Evolutionary conservation across 2,888 invertebrate genomes (phyloP).

Genomic region (Cataglyphis rosenhaueri): DNA sequence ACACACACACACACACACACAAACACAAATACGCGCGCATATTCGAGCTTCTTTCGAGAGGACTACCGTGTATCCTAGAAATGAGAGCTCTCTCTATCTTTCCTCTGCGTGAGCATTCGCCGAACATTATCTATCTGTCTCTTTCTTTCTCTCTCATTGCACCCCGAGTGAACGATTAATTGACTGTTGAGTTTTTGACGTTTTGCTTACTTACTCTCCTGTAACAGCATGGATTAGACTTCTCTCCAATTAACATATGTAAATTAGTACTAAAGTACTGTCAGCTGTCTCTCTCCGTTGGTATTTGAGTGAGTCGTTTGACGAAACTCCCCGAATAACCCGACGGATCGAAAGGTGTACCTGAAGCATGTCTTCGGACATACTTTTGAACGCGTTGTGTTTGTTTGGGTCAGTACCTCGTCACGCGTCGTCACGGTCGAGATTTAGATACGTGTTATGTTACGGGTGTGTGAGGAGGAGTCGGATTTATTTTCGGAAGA

Average conservation of each 20-base stretch:
- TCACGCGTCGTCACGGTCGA: neutral
- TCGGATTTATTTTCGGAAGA: slow-evolving; percentile 8
- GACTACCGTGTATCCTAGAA: slow-evolving; percentile 28
- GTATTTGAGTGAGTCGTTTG: slow-evolving; percentile 8
- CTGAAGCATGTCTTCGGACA: neutral
- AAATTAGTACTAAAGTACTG: slow-evolving; percentile 28
- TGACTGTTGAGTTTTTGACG: slow-evolving; percentile 80
- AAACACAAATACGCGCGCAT: neutral
- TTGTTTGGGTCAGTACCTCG: neutral
- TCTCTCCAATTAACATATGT: slow-evolving; percentile 59
- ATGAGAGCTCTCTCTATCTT: slow-evolving; percentile 23
- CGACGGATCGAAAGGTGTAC: neutral
- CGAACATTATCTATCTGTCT: slow-evolving; percentile 39
- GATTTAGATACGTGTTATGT: neutral
- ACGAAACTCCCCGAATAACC: neutral
- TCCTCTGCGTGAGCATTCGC: slow-evolving; percentile 65
- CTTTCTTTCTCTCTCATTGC: slow-evolving; percentile 72
- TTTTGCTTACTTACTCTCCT: slow-evolving; percentile 79
- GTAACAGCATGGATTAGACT: slow-evolving; percentile 81
- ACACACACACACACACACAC: neutral
- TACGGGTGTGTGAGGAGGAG: neutral
- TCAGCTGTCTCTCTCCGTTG: neutral
- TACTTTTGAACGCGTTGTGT: neutral
- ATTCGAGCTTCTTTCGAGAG: slow-evolving; percentile 48
- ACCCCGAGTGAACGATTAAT: slow-evolving; percentile 80